Base-by-base conservation (phyloP, 2,888 invertebrate genomes). In the Iselma pallidipennis region DNA sequence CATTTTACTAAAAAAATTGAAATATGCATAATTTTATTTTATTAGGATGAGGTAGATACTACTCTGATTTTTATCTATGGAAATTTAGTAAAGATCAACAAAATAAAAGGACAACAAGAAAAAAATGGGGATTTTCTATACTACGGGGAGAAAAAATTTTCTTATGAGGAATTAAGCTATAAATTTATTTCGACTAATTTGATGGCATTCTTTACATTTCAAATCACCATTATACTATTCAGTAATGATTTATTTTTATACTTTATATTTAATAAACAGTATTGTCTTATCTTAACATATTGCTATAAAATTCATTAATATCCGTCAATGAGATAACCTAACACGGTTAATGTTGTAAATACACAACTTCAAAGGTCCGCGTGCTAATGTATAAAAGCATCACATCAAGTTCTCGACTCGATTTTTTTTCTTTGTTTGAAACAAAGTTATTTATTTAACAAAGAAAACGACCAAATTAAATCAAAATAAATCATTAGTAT, bases 11-110 rank as follows among this genome's bases (percentile, higher is more conserved):
- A 68, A 66, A 74, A 75, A 67, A n/a, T n/a, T 67, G 68, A 68
- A 71, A 64, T 72, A 74, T 74, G 74, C 74, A 74, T 74, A 74
- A 73, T 74, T 76, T 73, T 76, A 64, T 71, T 74, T 74, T 75
- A 76, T 76, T 73, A 72, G 73, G 73, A 69, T 68, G 71, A 59
- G 71, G 65, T 71, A n/a, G n/a, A n/a, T n/a, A n/a, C n/a, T n/a
- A 70, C 72, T 67, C 55, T 73, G 76, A 76, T 76, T 67, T 66
- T 73, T 73, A 76, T 76, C 76, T 62, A 61, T 64, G 61, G 49
- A 69, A 68, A 72, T 73, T 49, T n/a, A n/a, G n/a, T n/a, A n/a
- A n/a, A n/a, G n/a, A n/a, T n/a, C n/a, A n/a, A n/a, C n/a, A n/a
- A n/a, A n/a, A n/a, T n/a, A n/a, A n/a, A n/a, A n/a, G n/a, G n/a